Base-by-base conservation (phyloP, 2,113 vertebrate genomes). In the Corythornis vintsioides region DNA sequence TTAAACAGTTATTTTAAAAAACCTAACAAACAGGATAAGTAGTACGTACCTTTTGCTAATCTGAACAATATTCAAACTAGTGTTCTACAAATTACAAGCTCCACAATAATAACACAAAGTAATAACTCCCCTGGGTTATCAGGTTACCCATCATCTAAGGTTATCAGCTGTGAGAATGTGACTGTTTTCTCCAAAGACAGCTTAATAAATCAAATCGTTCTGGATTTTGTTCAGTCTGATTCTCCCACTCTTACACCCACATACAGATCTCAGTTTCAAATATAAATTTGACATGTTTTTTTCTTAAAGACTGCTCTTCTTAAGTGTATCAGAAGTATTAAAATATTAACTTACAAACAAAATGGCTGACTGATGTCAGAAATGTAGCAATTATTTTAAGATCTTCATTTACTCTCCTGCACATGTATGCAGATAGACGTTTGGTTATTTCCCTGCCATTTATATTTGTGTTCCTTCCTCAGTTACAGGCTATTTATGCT, bases 11-110 rank as follows among this genome's bases (percentile, higher is more conserved):
- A 48, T 9, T 83, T 6, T 13, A 43, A 65, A 6, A 16, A 70
- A 50, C 25, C 7, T 10, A 33, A n/a, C n/a, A 2, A 4, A 6
- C 16, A 73, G n/a, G 14, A 57, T 28, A n/a, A 42, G 26, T 0
- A 31, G 7, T 20, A 5, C 4, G 4, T n/a, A 5, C 20, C 53
- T 55, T 33, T 20, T 15, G 26, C 15, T 42, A 14, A 63, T 35
- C 3, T 24, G 59, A 60, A 5, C 72, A 31, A 28, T 12, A 63
- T 21, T 29, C 69, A 25, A 7, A 43, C 5, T 24, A 38, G 10
- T 17, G 31, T 9, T 13, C 13, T 26, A 59, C 31, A 43, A 2
- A 38, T 20, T 26, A 28, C 11, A 53, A 82, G 21, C 16, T 60
- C 77, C 26, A 29, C 55, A 63, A 15, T 11, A 76, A 2, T 11